phyloP scores from a whole-genome alignment of 2,797 vertebrate species.

The Gallinago solitaria region DNA sequence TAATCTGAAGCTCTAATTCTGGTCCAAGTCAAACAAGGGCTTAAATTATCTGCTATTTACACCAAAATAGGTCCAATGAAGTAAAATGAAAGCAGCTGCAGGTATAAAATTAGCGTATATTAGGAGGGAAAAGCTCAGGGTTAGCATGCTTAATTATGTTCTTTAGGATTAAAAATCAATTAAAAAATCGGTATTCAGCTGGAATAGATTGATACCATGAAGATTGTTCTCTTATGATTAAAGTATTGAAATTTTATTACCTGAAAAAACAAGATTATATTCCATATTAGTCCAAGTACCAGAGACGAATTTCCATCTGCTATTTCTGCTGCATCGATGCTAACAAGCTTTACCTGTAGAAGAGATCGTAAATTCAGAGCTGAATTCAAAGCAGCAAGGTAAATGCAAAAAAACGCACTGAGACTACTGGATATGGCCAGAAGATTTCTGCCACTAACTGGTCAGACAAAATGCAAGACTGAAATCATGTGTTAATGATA shows the following conservation, averaged over 20 bases:
- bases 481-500: not conserved
- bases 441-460: not conserved
- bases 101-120: not conserved
- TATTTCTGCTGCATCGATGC: slow-evolving; percentile 93
- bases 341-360: slow-evolving; percentile 92
- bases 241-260: slow-evolving; percentile 73
- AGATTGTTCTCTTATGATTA: not conserved
- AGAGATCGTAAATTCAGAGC: not conserved
- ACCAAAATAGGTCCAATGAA: slow-evolving; percentile 19
- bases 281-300: slow-evolving; percentile 97
- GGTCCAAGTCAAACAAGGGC: slow-evolving; percentile 26
- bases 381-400: not conserved
- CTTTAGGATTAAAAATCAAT: slow-evolving; percentile 17
- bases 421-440: not conserved
- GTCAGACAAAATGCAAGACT: not conserved
- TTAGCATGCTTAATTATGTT: slow-evolving; percentile 20
- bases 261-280: slow-evolving; percentile 98
- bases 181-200: not conserved
- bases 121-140: not conserved
- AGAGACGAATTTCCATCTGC: slow-evolving; percentile 95
- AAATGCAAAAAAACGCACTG: not conserved
- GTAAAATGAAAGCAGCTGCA: slow-evolving; percentile 48
- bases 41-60: slow-evolving; percentile 24
- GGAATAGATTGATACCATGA: not conserved
- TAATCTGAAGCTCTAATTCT: slow-evolving; percentile 41